These are phyloP conservation scores for Scolopax rusticola DNA, from an alignment of 2,797 vertebrate species.

Conservation along the genomic window DNA sequence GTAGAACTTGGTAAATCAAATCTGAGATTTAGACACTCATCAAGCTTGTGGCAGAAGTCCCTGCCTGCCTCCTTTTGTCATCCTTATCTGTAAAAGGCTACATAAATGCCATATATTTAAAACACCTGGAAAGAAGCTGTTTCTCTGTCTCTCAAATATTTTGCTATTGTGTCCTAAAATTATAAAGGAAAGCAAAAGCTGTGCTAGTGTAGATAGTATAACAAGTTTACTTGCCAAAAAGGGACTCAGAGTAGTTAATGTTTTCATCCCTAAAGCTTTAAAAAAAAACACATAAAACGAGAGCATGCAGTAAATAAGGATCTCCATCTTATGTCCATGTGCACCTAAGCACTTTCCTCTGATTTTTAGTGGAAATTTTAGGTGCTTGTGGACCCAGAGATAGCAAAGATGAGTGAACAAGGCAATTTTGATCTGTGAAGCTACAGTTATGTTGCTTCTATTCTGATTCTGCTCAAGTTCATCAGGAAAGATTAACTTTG, in stretches of 20 bases:
- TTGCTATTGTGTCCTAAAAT: not conserved
- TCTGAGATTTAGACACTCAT: not conserved
- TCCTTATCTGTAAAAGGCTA: not conserved
- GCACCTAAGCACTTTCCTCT: not conserved
- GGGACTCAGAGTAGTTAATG: not conserved
- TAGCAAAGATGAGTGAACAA: conserved; percentile 35
- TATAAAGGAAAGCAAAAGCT: not conserved
- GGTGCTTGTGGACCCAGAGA: not conserved
- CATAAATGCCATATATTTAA: not conserved
- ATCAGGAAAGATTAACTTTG: conserved; percentile 83
- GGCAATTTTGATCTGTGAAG: conserved; percentile 6
- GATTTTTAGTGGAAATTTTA: not conserved
- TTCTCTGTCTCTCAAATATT: not conserved
- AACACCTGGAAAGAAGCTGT: not conserved
- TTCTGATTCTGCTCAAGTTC: conserved; percentile 85
- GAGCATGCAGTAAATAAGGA: not conserved
- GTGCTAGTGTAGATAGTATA: not conserved
- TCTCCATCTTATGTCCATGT: not conserved
- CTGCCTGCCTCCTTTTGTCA: not conserved
- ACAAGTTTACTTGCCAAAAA: not conserved
- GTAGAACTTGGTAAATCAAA: not conserved
- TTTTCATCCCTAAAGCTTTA: not conserved
- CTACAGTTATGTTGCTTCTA: conserved; percentile 62
- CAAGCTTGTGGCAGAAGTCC: not conserved
- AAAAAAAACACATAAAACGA: not conserved